Evolutionary conservation across 1,140 invertebrate species (phyloP), one percentile per base, ranked within the genome.

Genomic region (Calosoma granatense): DNA sequence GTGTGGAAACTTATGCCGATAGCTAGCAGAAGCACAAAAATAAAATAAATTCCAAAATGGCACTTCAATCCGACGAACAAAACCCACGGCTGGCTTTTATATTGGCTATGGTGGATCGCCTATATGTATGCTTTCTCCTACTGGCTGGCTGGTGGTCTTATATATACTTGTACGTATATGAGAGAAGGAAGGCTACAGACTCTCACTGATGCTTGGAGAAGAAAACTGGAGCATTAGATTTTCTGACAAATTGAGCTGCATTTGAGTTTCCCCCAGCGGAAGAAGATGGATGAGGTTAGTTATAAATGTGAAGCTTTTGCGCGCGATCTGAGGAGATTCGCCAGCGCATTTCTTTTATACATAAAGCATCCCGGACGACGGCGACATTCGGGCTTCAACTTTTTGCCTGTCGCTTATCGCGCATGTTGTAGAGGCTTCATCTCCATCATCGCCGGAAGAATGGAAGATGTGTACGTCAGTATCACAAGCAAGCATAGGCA

Each of bases 291-390:
- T 73, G 70, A 73, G 70, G 70, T 70, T 71, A 73, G 71, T 73
- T 73, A 73, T 73, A 73, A 73, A 73, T 71, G 71, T 73, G 71
- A 71, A 70, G 71, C 70, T 72, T 72, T 71, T 64, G 67, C 69
- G 63, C n/a, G n/a, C 67, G 67, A 67, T 67, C 69, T 66, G 64
- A 56, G 63, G 60, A 66, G 67, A 67, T 67, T 67, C 63, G 60
- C 55, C 63, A 54, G 55, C 59, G 56, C 62, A 60, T 65, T 70
- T 69, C 67, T 71, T 71, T 71, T 65, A 64, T 66, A 68, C 66
- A 64, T 65, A 65, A 65, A 69, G 66, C 63, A 67, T 65, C 63
- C n/a, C n/a, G n/a, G n/a, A n/a, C n/a, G n/a, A n/a, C n/a, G n/a
- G n/a, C n/a, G n/a, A n/a, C n/a, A n/a, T n/a, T n/a, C n/a, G 61